Percentiles rank a stretch among this genome's conserved stretches.
Conservation (phyloP, 2,888 invertebrate species). For the Coleophora deauratella region DNA sequence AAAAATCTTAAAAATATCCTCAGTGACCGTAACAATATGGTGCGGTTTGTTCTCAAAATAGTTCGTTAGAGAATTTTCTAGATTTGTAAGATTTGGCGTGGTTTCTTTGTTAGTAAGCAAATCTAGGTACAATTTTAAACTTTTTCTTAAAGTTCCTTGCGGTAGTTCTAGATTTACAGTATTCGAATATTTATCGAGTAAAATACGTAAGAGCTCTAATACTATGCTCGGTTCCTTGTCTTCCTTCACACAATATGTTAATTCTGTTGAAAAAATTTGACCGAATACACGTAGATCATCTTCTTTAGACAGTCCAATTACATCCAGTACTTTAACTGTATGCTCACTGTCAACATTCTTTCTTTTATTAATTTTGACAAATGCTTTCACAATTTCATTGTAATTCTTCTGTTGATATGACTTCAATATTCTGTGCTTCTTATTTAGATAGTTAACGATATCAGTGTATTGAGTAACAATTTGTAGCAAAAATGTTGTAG, state of each 20-base stretch:
- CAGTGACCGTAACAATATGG: slow-evolving; percentile 59
- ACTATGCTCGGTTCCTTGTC: slow-evolving; percentile 68
- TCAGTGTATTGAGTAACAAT: slow-evolving; percentile 39
- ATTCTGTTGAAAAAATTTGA: slow-evolving; percentile 44
- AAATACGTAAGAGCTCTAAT: slow-evolving; percentile 58
- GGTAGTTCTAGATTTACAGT: slow-evolving; percentile 38
- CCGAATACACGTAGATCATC: slow-evolving; percentile 59
- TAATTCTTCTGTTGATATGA: slow-evolving; percentile 73
- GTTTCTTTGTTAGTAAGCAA: slow-evolving; percentile 51
- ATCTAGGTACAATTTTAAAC: slow-evolving; percentile 54
- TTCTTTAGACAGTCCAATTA: slow-evolving; percentile 45
- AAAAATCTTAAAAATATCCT: slow-evolving; percentile 69
- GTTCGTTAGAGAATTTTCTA: slow-evolving; percentile 70
- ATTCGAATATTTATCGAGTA: slow-evolving; percentile 61
- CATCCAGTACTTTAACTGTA: slow-evolving; percentile 54
- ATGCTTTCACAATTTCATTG: slow-evolving; percentile 50
- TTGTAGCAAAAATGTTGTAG: slow-evolving; percentile 49
- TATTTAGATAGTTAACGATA: slow-evolving; percentile 41
- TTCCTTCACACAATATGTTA: slow-evolving; percentile 46
- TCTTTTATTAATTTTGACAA: slow-evolving; percentile 59
- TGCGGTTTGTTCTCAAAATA: slow-evolving; percentile 78
- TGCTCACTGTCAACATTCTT: slow-evolving; percentile 43
- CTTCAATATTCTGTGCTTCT: slow-evolving; percentile 46
- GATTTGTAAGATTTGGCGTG: slow-evolving; percentile 57
- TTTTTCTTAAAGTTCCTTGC: slow-evolving; percentile 43